Evolutionary conservation across 37 sponge, comb jelly and placozoan genomes (phyloP).

Genomic region (Mnemiopsis leidyi): DNA sequence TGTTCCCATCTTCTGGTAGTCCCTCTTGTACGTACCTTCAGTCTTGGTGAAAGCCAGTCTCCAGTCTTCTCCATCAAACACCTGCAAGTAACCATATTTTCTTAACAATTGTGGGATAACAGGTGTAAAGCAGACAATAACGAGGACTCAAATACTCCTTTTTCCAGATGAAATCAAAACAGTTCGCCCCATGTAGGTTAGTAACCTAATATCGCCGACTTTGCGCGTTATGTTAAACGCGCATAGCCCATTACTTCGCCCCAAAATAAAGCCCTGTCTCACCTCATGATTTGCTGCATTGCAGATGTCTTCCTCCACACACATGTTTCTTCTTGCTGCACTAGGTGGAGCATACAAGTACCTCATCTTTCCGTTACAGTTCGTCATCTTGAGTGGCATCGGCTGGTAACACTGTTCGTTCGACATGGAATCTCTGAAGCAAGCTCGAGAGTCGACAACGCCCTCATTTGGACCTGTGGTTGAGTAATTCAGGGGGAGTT

Average conservation of each 20-base stretch:
- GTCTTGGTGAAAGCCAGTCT: constrained; percentile 37
- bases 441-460: not conserved
- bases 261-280: too few species aligned
- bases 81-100: too few species aligned
- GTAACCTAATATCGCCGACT: too few species aligned
- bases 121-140: too few species aligned
- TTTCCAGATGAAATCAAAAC: too few species aligned
- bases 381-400: not conserved
- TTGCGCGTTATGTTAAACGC: too few species aligned
- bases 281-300: not conserved
- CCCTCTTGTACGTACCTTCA: not conserved
- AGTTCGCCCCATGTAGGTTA: too few species aligned
- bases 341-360: constrained; percentile 21
- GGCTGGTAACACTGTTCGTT: constrained; percentile 33
- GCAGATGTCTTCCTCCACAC: constrained; percentile 55
- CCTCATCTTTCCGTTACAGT: constrained; percentile 51
- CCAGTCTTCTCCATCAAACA: constrained; percentile 10
- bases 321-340: constrained; percentile 13
- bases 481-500: too few species aligned
- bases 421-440: not conserved
- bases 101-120: too few species aligned
- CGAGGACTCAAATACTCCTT: too few species aligned
- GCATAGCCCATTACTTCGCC: too few species aligned
- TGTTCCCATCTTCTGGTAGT: constrained; percentile 8
- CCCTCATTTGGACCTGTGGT: constrained; percentile 48